These are phyloP conservation scores for Microcebus murinus DNA, from an alignment of 2,113 vertebrate genomes.

Conservation along the genomic window DNA sequence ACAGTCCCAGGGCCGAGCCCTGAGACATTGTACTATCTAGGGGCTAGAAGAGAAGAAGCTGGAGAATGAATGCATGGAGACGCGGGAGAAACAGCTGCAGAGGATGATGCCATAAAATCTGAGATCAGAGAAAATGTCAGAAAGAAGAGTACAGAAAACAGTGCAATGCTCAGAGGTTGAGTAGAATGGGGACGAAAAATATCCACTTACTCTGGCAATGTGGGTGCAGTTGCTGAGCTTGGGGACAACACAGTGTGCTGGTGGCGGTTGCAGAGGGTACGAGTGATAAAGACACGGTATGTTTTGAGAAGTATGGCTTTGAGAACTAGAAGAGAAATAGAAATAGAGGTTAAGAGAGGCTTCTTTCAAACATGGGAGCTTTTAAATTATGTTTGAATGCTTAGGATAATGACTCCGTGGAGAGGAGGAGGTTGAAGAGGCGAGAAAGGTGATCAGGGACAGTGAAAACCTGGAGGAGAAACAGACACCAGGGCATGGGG, in stretches of 20 bases:
- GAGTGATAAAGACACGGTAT: background rate
- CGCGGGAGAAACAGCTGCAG: background rate
- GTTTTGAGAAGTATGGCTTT: background rate
- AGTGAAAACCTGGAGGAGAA: background rate
- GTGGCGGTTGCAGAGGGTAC: background rate
- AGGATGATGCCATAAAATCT: background rate
- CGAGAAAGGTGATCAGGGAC: background rate
- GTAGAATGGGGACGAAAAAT: background rate
- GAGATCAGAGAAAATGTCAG: background rate
- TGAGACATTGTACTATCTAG: background rate
- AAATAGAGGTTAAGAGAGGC: background rate
- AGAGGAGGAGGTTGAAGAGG: background rate
- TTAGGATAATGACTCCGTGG: background rate
- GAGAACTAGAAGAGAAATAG: background rate
- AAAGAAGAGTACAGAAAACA: background rate
- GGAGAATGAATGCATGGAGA: background rate
- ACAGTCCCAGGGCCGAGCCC: background rate
- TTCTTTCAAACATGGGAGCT: background rate
- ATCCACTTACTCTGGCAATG: background rate
- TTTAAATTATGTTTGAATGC: background rate
- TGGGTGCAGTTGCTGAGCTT: background rate
- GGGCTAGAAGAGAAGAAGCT: background rate
- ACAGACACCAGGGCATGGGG: accelerated
- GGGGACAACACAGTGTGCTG: background rate
- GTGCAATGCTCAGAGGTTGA: background rate